A percentile compares a stretch with the other conserved stretches of the same genome.
Evolutionary conservation across 92 coral and sea anemone genomes (phyloP).

Genomic region (Paragorgia papillata): DNA sequence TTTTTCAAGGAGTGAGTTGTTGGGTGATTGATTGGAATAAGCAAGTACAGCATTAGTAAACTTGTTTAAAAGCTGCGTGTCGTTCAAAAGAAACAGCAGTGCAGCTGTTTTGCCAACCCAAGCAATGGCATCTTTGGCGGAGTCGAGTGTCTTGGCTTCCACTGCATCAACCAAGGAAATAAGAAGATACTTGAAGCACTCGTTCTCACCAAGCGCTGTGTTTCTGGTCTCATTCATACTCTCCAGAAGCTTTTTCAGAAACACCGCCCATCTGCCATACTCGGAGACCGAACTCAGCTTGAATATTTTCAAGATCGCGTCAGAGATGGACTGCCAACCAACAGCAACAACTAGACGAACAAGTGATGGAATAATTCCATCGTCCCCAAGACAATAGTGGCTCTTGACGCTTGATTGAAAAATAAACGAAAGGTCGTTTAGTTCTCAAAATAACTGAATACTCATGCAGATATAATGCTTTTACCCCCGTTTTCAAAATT

Average conservation of each 20-base stretch:
- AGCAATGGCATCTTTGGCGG: background rate
- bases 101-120: background rate
- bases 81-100: background rate
- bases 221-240: no score
- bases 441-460: no score
- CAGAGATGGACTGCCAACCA: conserved; percentile 11
- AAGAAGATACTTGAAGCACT: conserved; percentile 7
- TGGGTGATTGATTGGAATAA: background rate
- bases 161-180: conserved; percentile 5
- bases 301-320: conserved; percentile 5
- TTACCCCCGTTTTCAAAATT: no score
- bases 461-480: no score
- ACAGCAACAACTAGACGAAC: background rate
- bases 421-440: no score
- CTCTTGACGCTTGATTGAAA: no score
- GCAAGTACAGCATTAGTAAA: background rate
- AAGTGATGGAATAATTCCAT: no score
- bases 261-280: conserved; percentile 16
- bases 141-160: conserved; percentile 1
- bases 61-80: background rate
- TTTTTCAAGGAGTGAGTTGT: background rate
- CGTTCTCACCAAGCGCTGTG: background rate
- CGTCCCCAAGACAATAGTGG: no score
- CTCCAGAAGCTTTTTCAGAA: conserved; percentile 6
- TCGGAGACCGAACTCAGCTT: conserved; percentile 10